phyloP scores from a whole-genome alignment of 2,797 vertebrate genomes.

The Streptopelia turtur region DNA sequence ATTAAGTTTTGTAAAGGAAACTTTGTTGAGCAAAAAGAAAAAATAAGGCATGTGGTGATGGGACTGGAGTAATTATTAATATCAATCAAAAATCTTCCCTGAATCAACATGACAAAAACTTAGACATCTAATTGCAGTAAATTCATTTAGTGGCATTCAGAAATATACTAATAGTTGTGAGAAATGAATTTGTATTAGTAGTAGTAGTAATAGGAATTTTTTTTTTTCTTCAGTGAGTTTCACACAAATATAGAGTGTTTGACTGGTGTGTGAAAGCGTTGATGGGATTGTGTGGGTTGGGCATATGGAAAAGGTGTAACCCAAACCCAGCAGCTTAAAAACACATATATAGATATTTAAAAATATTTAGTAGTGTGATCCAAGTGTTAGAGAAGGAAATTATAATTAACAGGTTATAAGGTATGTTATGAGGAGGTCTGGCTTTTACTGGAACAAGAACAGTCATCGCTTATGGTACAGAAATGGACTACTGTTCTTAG shows the following conservation, averaged over 20 bases:
- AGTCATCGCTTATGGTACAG: neutral
- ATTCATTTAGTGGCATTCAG: conserved; percentile 42
- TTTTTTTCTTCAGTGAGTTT: conserved; percentile 68
- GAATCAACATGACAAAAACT: conserved; percentile 18
- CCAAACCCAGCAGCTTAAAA: conserved; percentile 74
- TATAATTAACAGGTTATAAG: conserved; percentile 69
- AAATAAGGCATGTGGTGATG: neutral
- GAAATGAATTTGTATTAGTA: conserved; percentile 71
- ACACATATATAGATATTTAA: conserved; percentile 70
- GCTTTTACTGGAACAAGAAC: conserved; percentile 40
- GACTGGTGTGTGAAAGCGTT: conserved; percentile 72
- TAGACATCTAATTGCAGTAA: neutral
- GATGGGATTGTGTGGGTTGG: conserved; percentile 69
- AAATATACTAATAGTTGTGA: conserved; percentile 64
- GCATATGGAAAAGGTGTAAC: conserved; percentile 73
- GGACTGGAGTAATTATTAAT: conserved; percentile 10
- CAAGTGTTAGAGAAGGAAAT: conserved; percentile 69
- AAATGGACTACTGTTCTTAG: neutral
- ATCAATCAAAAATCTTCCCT: conserved; percentile 45
- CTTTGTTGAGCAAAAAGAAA: conserved; percentile 24
- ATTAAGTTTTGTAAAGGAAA: conserved; percentile 55
- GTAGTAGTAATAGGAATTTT: conserved; percentile 64
- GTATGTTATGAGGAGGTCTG: conserved; percentile 53
- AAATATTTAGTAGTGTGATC: conserved; percentile 61
- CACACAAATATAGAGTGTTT: conserved; percentile 73